Evolutionary conservation across 2,797 vertebrate species (phyloP), one percentile per base, ranked within the genome.

Genomic region (Xerus rutilus): DNA sequence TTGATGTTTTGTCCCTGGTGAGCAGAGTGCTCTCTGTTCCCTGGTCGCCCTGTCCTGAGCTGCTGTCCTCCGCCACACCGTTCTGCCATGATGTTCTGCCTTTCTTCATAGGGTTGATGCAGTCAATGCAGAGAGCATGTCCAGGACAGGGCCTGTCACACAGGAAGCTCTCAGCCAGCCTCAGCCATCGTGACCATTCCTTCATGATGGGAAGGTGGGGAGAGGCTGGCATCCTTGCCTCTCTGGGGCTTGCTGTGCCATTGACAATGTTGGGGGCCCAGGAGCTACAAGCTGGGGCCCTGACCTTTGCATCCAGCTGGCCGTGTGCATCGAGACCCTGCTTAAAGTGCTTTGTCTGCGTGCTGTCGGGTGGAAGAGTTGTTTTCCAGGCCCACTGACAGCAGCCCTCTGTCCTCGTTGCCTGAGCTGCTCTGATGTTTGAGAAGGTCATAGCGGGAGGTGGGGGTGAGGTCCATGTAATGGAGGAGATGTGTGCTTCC

Each of bases 261-360:
- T 49, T 65, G 47, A 28, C 4, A 7, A 0, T 0, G 4, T 28
- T 57, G 15, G 52, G 23, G 81, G 77, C 54, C 20, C 52, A 52
- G 13, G 14, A 52, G 52, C 14, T 14, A 17, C 2, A 14, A 15
- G 23, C 23, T 39, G 52, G 20, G 4, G 30, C 74, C 94, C 70
- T 94, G 91, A 83, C 88, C 86, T 87, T 89, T 83, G 81, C 35
- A 2, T 79, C 74, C 12, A 32, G 79, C 70, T 35, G 30, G 7
- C 23, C 32, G 35, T 1, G 30, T 47, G 67, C 76, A 28, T 28
- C 0, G 3, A 70, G n/a, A 20, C 3, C 43, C 12, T 69, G 45
- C 49, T 47, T 8, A 0, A 4, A 87, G 82, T n/a, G 0, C 73
- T 79, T 86, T 17, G 0, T 0, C 72, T 54, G 15, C 0, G 12